phyloP scores from a whole-genome alignment of 2,113 vertebrate species.

The Catharus fuscescens region DNA sequence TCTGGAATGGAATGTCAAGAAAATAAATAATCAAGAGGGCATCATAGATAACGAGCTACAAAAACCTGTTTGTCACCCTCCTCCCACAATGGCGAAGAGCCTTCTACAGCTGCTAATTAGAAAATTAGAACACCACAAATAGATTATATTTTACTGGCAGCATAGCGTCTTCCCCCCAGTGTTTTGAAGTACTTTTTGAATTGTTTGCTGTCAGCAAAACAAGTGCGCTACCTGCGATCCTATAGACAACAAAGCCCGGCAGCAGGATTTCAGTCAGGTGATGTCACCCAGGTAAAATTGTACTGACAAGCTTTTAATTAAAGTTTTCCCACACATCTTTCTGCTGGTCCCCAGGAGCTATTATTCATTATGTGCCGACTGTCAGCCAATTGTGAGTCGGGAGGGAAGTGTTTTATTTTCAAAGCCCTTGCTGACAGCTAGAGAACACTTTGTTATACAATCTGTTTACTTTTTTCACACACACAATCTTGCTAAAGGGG shows the following conservation, averaged over 20 bases:
- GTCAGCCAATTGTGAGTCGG: slow-evolving; percentile 81
- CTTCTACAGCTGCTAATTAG: slow-evolving; percentile 75
- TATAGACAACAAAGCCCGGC: slow-evolving; percentile 80
- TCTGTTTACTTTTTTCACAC: slow-evolving; percentile 80
- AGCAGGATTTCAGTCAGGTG: slow-evolving; percentile 83
- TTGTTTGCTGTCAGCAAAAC: slow-evolving; percentile 84
- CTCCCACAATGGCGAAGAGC: slow-evolving; percentile 15
- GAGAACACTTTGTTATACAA: slow-evolving; percentile 84
- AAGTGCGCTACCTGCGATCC: slow-evolving; percentile 73
- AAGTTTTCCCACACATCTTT: slow-evolving; percentile 89
- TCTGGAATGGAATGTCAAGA: slow-evolving; percentile 49
- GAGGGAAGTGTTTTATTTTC: slow-evolving; percentile 85
- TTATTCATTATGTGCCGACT: slow-evolving; percentile 81
- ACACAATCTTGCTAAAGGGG: slow-evolving; percentile 72
- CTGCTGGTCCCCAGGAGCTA: slow-evolving; percentile 80
- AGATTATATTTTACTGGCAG: slow-evolving; percentile 68
- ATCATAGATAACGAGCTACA: slow-evolving; percentile 58
- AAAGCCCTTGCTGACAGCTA: slow-evolving; percentile 83
- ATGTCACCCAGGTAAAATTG: slow-evolving; percentile 88
- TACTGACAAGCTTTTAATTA: slow-evolving; percentile 97
- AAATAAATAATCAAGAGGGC: slow-evolving; percentile 59
- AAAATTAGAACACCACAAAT: slow-evolving; percentile 75
- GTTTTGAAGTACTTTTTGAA: slow-evolving; percentile 77
- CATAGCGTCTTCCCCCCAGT: slow-evolving; percentile 37
- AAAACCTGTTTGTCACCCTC: slow-evolving; percentile 64